Evolutionary conservation across 2,888 invertebrate species (phyloP).

Genomic region (Protonemura montana): DNA sequence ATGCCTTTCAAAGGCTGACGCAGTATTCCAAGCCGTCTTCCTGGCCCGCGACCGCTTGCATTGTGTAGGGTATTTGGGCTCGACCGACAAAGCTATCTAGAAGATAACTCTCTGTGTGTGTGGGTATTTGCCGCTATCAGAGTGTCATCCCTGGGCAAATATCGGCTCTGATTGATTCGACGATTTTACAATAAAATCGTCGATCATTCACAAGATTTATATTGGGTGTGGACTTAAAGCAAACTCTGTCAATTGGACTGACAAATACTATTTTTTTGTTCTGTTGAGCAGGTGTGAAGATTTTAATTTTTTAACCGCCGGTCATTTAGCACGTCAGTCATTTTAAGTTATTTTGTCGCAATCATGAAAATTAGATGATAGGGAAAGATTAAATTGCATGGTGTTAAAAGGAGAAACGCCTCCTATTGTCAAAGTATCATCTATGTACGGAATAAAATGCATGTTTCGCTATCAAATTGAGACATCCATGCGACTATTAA

Average conservation of each 20-base stretch:
- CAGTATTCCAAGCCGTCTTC: too few relatives aligned
- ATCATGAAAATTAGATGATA: background rate
- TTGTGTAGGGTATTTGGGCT: background rate
- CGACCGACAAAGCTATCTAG: background rate
- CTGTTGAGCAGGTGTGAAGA: background rate
- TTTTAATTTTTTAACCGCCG: background rate
- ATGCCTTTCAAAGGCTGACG: background rate
- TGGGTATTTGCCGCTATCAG: background rate
- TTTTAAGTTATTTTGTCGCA: background rate
- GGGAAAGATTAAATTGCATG: background rate
- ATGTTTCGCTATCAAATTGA: background rate
- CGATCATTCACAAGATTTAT: background rate
- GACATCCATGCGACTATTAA: background rate
- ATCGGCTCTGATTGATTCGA: background rate
- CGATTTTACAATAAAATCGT: background rate
- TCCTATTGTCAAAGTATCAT: background rate
- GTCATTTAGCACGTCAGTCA: background rate
- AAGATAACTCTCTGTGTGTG: background rate
- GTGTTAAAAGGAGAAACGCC: background rate
- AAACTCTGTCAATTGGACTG: background rate
- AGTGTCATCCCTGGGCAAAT: conserved; percentile 3
- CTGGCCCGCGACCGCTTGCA: background rate
- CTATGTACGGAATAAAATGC: background rate
- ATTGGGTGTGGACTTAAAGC: background rate
- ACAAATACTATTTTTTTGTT: background rate